phyloP scores from a whole-genome alignment of 2,113 vertebrate genomes.

The Oryzias melastigma region DNA sequence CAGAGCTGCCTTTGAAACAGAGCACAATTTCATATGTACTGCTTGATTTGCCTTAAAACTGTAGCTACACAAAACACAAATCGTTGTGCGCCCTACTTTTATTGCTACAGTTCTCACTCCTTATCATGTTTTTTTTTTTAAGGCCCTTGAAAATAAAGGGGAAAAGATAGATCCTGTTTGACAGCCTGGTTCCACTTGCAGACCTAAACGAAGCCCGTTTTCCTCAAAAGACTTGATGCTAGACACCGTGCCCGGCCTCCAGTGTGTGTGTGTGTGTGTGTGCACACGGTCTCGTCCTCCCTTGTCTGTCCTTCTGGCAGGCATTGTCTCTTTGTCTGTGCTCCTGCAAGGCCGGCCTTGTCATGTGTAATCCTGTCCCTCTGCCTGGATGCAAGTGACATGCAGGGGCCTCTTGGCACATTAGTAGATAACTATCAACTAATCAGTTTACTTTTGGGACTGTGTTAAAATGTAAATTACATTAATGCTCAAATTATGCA shows the following conservation, averaged over 20 bases:
- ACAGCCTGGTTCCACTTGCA: constrained; percentile 62
- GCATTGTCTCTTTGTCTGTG: constrained; percentile 62
- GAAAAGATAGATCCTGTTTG: constrained; percentile 52
- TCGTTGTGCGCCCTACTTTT: constrained; percentile 36
- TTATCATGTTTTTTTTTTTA: constrained; percentile 67
- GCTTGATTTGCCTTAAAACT: constrained; percentile 14
- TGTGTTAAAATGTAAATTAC: constrained; percentile 82
- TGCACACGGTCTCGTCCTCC: constrained; percentile 12
- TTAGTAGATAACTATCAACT: constrained; percentile 81
- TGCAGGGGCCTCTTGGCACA: constrained; percentile 69
- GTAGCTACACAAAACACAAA: constrained; percentile 22
- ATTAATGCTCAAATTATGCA: constrained; percentile 81
- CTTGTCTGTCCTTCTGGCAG: constrained; percentile 60
- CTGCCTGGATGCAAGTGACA: constrained; percentile 67
- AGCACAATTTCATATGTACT: constrained; percentile 35
- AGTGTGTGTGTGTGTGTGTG: constrained; percentile 16
- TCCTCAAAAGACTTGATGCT: constrained; percentile 37
- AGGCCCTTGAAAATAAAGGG: constrained; percentile 68
- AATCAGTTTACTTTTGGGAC: constrained; percentile 80
- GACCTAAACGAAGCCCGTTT: constrained; percentile 63
- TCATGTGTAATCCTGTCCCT: constrained; percentile 66
- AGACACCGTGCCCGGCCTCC: constrained; percentile 4
- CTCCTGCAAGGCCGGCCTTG: constrained; percentile 65
- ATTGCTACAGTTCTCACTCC: constrained; percentile 40
- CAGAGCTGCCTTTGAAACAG: constrained; percentile 46